phyloP scores from a whole-genome alignment of 2,797 vertebrate species.

The Xyrichtys novacula region DNA sequence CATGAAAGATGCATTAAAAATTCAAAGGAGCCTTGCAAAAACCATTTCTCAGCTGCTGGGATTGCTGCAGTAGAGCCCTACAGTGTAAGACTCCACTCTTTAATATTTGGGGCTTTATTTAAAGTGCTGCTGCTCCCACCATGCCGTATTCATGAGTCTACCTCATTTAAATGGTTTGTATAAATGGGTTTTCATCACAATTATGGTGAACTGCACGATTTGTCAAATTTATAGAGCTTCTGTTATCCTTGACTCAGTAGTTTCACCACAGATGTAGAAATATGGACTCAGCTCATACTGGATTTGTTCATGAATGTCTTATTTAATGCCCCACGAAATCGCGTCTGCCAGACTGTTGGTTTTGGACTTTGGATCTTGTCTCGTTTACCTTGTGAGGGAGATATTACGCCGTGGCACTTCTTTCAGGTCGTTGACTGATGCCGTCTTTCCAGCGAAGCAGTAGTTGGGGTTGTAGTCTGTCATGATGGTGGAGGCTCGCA shows the following conservation, averaged over 20 bases:
- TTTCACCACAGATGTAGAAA: background rate
- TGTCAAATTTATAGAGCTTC: conserved; percentile 1
- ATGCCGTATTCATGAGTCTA: conserved; percentile 8
- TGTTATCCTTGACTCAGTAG: background rate
- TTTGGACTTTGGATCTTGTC: background rate
- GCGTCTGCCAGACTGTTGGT: background rate
- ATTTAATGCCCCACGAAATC: background rate
- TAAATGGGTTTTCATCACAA: conserved; percentile 11
- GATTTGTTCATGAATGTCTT: background rate
- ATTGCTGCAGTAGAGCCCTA: conserved; percentile 12
- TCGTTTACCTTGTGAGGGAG: conserved; percentile 92
- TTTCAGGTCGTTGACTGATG: conserved; percentile 97
- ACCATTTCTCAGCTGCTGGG: conserved; percentile 15
- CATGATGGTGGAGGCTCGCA: conserved; percentile 98
- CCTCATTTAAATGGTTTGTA: background rate
- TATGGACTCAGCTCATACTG: background rate
- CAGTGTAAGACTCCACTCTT: conserved; percentile 14
- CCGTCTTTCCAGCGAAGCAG: conserved; percentile 97
- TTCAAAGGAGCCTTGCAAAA: conserved; percentile 33
- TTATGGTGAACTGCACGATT: background rate
- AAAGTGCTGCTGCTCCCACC: conserved; percentile 17
- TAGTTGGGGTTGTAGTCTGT: conserved; percentile 99
- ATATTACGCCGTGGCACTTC: conserved; percentile 97
- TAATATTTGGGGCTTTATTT: conserved; percentile 49
- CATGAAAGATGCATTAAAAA: conserved; percentile 47